Evolutionary conservation across 2,888 invertebrate species (phyloP).

Genomic region (Tenthredo mesomela): DNA sequence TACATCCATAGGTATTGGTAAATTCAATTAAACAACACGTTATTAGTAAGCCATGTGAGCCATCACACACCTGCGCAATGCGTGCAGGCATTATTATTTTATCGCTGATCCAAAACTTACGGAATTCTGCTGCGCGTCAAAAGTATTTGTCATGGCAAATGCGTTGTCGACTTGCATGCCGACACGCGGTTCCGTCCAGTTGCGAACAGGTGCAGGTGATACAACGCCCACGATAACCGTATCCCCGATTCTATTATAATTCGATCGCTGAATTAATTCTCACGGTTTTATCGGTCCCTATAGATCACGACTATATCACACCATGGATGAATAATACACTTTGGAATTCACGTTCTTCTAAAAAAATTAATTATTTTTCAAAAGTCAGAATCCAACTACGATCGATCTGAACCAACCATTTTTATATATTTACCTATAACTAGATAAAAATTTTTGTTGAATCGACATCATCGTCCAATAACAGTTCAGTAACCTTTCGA

Average conservation of each 20-base stretch:
- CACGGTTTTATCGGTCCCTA: neutral
- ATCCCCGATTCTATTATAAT: neutral
- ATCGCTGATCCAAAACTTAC: slow-evolving; percentile 13
- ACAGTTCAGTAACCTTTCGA: neutral
- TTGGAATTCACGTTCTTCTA: neutral
- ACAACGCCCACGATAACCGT: slow-evolving; percentile 3
- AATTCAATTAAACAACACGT: neutral
- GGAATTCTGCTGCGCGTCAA: slow-evolving; percentile 4
- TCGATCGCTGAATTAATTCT: neutral
- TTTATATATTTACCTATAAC: neutral
- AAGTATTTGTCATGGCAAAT: slow-evolving; percentile 25
- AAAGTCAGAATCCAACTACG: neutral
- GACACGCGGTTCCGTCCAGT: slow-evolving; percentile 39
- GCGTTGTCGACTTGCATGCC: slow-evolving; percentile 8
- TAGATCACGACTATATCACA: too few relatives aligned
- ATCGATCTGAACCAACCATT: neutral
- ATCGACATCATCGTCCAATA: neutral
- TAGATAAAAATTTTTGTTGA: neutral
- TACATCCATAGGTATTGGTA: neutral
- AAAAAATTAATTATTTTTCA: neutral
- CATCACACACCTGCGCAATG: slow-evolving; percentile 23
- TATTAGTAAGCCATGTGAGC: neutral
- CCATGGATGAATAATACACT: neutral
- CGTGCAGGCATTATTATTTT: slow-evolving; percentile 2
- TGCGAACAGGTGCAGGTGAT: neutral